Percentiles rank a stretch among this genome's conserved stretches.
Evolutionary conservation across 2,113 vertebrate species (phyloP).

Genomic region (Osmerus mordax): DNA sequence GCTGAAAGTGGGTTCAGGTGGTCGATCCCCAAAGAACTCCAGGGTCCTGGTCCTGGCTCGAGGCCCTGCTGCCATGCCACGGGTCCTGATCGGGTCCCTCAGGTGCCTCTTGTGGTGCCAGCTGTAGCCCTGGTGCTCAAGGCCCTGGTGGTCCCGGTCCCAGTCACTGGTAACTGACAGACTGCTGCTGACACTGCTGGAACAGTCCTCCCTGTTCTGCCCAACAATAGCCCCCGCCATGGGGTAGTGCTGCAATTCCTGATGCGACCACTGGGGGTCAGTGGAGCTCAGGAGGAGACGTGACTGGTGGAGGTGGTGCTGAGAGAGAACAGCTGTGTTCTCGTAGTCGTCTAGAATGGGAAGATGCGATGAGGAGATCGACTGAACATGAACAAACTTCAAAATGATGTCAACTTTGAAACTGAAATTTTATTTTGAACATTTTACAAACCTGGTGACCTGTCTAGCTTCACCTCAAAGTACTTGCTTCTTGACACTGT

Average conservation of each 20-base stretch:
- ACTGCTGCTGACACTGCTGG: not conserved
- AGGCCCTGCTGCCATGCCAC: not conserved
- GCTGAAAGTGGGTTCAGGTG: slow-evolving; percentile 44
- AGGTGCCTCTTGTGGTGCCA: slow-evolving; percentile 40
- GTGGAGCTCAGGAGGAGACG: not conserved
- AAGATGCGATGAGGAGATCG: not conserved
- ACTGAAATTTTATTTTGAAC: not conserved
- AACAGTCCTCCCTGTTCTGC: not conserved
- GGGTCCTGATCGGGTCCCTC: not conserved
- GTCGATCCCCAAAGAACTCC: slow-evolving; percentile 39
- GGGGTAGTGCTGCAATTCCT: not conserved
- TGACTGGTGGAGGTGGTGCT: slow-evolving; percentile 35
- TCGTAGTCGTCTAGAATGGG: slow-evolving; percentile 63
- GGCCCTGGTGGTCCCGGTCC: not conserved
- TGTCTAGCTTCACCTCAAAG: slow-evolving; percentile 62
- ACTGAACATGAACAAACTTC: not conserved
- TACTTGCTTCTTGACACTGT: slow-evolving; percentile 48
- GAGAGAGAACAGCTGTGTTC: slow-evolving; percentile 29
- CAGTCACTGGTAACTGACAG: not conserved
- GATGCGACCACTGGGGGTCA: not conserved
- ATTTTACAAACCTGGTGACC: slow-evolving; percentile 41
- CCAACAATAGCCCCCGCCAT: not conserved
- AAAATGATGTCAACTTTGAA: not conserved
- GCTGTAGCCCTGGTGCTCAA: not conserved
- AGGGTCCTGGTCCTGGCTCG: slow-evolving; percentile 54